Evolutionary conservation across 2,888 invertebrate genomes (phyloP).

Genomic region (Tachina grossa): DNA sequence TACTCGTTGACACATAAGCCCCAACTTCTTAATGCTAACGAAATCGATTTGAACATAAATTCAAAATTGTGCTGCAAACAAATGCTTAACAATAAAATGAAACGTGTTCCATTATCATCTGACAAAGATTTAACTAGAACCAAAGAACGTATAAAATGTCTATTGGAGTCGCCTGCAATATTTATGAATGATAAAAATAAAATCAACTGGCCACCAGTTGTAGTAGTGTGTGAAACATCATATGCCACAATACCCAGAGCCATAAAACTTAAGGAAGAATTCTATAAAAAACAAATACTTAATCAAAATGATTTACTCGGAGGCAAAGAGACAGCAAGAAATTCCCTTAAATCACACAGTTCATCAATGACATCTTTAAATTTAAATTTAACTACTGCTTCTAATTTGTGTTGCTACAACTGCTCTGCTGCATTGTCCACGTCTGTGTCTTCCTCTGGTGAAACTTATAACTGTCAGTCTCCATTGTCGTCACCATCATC

Average conservation of each 20-base stretch:
- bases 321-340: constrained; percentile 39
- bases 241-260: constrained; percentile 57
- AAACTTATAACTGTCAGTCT: constrained; percentile 44
- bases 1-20: constrained; percentile 54
- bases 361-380: constrained; percentile 53
- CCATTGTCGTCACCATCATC: constrained; percentile 40
- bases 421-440: neutral
- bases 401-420: neutral
- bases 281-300: neutral
- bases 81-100: constrained; percentile 72
- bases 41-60: constrained; percentile 60
- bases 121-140: constrained; percentile 82
- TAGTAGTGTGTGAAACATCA: constrained; percentile 42
- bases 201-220: constrained; percentile 18
- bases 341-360: constrained; percentile 40
- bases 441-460: neutral
- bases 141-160: constrained; percentile 63
- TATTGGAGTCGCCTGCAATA: constrained; percentile 47
- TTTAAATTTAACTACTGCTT: constrained; percentile 30
- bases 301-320: constrained; percentile 26
- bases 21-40: constrained; percentile 65
- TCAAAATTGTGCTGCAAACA: constrained; percentile 62
- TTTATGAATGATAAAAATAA: constrained; percentile 47
- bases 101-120: constrained; percentile 82
- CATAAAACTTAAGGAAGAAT: constrained; percentile 24